phyloP scores from a whole-genome alignment of 2,888 invertebrate species.

The Megaustenia siamemsis region DNA sequence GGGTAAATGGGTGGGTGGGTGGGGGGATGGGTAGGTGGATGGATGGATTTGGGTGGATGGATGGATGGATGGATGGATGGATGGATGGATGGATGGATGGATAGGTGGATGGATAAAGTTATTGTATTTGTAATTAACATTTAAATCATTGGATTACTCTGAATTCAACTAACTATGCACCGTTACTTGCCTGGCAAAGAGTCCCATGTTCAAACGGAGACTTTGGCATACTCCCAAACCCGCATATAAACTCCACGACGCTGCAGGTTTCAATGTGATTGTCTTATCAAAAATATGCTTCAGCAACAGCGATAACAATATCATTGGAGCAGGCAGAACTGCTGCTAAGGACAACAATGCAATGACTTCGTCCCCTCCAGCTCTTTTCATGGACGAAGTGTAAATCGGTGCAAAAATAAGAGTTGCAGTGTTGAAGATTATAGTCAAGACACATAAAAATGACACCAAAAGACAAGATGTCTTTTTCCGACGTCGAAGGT shows the following conservation, averaged over 20 bases:
- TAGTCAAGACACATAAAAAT: constrained; percentile 36
- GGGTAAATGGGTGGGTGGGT: too few relatives aligned
- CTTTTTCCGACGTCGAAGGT: constrained; percentile 38
- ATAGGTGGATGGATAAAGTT: too few relatives aligned
- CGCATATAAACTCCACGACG: constrained; percentile 17
- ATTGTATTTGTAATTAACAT: too few relatives aligned
- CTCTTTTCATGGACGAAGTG: constrained; percentile 38
- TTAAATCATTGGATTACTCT: too few relatives aligned
- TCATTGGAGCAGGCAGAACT: constrained; percentile 34
- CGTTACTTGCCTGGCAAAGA: constrained; percentile 49
- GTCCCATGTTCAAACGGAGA: constrained; percentile 38
- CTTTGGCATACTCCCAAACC: constrained; percentile 26
- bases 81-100: too few relatives aligned
- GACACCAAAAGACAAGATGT: constrained; percentile 2
- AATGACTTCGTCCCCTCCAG: constrained; percentile 44
- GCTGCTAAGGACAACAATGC: constrained; percentile 37
- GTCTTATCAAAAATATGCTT: constrained; percentile 43
- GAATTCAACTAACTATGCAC: too few relatives aligned
- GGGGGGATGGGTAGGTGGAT: too few relatives aligned
- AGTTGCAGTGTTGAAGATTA: constrained; percentile 31
- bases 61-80: too few relatives aligned
- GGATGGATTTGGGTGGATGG: too few relatives aligned
- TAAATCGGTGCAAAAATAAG: constrained; percentile 44
- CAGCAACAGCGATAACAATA: constrained; percentile 39
- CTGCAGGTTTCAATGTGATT: constrained; percentile 45